phyloP scores from a whole-genome alignment of 2,888 invertebrate genomes.

The Tenthredo mesomela region DNA sequence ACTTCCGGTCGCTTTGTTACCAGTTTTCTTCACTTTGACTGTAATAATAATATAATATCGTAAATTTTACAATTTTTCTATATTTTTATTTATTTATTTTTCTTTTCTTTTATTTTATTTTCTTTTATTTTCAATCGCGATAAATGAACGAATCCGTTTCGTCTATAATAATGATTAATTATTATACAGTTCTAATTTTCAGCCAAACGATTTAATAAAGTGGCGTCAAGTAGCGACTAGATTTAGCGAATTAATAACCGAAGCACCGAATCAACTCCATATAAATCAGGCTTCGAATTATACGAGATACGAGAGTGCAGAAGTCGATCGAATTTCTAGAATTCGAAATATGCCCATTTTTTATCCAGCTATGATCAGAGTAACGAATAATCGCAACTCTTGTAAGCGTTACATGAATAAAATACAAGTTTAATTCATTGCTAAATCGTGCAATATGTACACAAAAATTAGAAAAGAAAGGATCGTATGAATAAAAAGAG shows the following conservation, averaged over 20 bases:
- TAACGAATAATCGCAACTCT: slow-evolving; percentile 58
- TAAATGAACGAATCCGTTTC: not conserved
- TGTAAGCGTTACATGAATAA: slow-evolving; percentile 55
- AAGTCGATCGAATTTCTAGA: slow-evolving; percentile 57
- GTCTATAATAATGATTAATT: not conserved
- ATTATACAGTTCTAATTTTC: not conserved
- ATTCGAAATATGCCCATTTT: slow-evolving; percentile 60
- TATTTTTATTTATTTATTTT: no score
- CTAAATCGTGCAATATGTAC: not conserved
- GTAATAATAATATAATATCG: slow-evolving; percentile 67
- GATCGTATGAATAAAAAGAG: no score
- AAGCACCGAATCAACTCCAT: slow-evolving; percentile 65
- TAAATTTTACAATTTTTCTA: no score
- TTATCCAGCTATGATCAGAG: slow-evolving; percentile 61
- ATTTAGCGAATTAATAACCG: slow-evolving; percentile 70
- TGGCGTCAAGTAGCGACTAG: slow-evolving; percentile 71
- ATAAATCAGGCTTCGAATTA: slow-evolving; percentile 21
- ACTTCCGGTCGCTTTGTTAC: slow-evolving; percentile 78
- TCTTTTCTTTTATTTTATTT: not conserved
- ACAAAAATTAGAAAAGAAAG: not conserved
- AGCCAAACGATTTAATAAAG: slow-evolving; percentile 67
- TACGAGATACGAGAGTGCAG: not conserved
- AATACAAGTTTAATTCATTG: not conserved
- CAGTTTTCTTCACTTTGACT: slow-evolving; percentile 78
- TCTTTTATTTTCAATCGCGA: not conserved